Base-by-base conservation (phyloP, 2,888 invertebrate genomes). In the Heliconius aoede region DNA sequence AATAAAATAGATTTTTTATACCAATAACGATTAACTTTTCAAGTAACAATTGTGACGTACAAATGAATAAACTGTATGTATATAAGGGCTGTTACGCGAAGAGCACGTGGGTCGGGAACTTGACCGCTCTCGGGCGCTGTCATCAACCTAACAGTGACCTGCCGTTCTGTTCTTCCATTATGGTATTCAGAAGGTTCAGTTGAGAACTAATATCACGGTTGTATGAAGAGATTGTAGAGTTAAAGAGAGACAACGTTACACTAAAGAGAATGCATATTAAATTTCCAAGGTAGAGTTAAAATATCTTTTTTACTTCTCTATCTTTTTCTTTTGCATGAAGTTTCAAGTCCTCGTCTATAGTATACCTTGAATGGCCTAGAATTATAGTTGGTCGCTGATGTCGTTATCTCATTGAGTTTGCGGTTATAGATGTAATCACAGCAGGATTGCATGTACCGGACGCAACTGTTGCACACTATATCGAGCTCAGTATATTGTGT, bases 371-470 rank as follows among this genome's bases (percentile, higher is more conserved):
- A 64, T 51, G 9, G 60, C 40, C 64, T 69, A 36, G 58, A 58
- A 72, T 65, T 32, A 72, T 61, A 76, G 58, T 58, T 62, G 32
- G 26, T 30, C 24, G 67, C 62, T 71, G 69, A 65, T 76, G 64
- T 32, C 46, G 55, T 51, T 73, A 69, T 73, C 72, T 90, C 88
- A 87, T 90, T 88, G 87, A 86, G 86, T 85, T 89, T 88, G 90
- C 86, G 88, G 87, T 84, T 84, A 86, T 86, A 88, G 85, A 89
- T 91, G 65, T 65, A 91, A 91, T 91, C 89, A 65, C 87, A 85
- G 85, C 86, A 85, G 87, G 87, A 90, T 90, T 91, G 90, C 89
- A 90, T 86, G 88, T 87, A 90, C 15, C 36, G 36, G 85, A 89
- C 88, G 88, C 89, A 89, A 91, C 92, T 90, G 90, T 82, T 78